Evolutionary conservation across 2,888 invertebrate genomes (phyloP).

Genomic region (Prosopocoilus inquinatus): DNA sequence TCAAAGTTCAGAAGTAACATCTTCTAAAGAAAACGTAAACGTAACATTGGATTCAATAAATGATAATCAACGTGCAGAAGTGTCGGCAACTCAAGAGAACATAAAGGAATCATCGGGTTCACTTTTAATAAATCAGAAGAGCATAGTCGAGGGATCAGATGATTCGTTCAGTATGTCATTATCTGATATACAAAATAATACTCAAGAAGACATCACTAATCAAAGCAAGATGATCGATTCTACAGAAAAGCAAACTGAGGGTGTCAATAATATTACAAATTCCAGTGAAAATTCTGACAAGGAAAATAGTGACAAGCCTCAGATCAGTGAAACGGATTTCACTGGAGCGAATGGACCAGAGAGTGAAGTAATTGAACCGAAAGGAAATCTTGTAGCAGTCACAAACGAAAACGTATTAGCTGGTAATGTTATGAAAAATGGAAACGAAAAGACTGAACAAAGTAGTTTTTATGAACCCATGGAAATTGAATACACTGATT

Average conservation of each 20-base stretch:
- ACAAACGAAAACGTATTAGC: too few species aligned
- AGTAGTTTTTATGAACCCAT: slow-evolving; percentile 8
- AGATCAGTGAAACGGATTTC: not conserved
- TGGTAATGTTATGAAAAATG: not conserved
- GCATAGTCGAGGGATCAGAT: slow-evolving; percentile 17
- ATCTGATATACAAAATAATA: slow-evolving; percentile 2
- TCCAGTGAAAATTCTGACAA: slow-evolving; percentile 17
- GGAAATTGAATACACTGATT: slow-evolving; percentile 7
- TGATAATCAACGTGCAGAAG: not conserved
- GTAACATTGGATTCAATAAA: slow-evolving; percentile 3
- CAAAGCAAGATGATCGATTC: too few species aligned
- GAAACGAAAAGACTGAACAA: not conserved
- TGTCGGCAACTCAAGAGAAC: not conserved
- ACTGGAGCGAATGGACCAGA: too few species aligned
- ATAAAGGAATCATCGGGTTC: slow-evolving; percentile 4
- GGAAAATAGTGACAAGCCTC: slow-evolving; percentile 11
- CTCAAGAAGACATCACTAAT: slow-evolving; percentile 9
- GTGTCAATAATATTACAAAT: not conserved
- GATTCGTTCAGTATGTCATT: slow-evolving; percentile 20
- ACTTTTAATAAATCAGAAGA: slow-evolving; percentile 13
- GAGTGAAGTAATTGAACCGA: too few species aligned
- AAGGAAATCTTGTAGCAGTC: too few species aligned
- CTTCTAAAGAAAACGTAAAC: not conserved
- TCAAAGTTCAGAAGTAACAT: not conserved
- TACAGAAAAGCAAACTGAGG: too few species aligned